Conservation (phyloP, 2,888 invertebrate genomes). For the Tigriopus californicus region DNA sequence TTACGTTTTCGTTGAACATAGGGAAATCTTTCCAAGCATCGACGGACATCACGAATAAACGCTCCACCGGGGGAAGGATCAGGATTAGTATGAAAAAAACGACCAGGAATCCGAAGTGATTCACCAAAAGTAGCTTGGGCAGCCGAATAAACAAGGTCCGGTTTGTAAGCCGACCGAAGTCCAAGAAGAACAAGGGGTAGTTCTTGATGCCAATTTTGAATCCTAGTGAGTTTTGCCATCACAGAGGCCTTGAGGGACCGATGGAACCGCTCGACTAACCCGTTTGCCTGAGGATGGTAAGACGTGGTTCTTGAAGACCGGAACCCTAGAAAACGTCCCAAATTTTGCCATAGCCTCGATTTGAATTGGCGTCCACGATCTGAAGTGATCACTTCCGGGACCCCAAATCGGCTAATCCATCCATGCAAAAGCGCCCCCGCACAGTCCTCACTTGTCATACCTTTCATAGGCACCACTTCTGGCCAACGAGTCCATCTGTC, state of each 20-base stretch:
- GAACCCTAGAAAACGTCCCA: background rate
- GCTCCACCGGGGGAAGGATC: no score
- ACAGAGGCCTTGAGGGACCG: constrained; percentile 17
- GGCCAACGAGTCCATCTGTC: constrained; percentile 14
- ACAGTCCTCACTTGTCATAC: constrained; percentile 23
- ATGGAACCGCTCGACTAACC: constrained; percentile 4
- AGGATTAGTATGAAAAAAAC: no score
- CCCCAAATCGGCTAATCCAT: constrained; percentile 1
- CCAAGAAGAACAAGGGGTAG: no score
- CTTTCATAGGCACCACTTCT: background rate
- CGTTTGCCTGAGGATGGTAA: background rate
- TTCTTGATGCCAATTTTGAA: no score
- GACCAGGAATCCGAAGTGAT: no score
- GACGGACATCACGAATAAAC: no score
- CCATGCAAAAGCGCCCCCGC: background rate
- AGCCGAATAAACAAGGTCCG: no score
- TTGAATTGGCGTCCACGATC: constrained; percentile 7
- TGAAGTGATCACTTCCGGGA: background rate
- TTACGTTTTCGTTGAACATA: no score
- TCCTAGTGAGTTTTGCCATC: no score
- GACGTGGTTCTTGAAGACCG: background rate
- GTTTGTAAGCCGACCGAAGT: no score
- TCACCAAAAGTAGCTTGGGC: no score
- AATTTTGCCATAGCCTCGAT: background rate
- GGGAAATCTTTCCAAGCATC: no score